Evolutionary conservation across 1,140 invertebrate genomes (phyloP).

Genomic region (Apis florea): DNA sequence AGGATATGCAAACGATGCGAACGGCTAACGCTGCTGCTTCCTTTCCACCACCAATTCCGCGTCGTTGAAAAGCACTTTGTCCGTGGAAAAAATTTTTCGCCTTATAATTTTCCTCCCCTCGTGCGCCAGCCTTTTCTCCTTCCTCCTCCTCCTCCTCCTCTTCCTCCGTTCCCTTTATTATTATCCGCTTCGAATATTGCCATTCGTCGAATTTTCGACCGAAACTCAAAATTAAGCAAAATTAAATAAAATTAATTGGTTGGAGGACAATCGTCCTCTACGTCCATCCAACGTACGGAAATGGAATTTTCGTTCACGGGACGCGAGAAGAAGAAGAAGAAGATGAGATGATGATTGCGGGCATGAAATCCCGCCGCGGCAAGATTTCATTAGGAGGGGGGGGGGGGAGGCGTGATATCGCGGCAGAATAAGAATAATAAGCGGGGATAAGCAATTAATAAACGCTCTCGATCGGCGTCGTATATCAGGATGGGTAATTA

Average conservation of each 20-base stretch:
- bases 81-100: neutral
- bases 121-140: no score
- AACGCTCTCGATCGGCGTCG: conserved; percentile 40
- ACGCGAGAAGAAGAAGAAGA: no score
- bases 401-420: conserved; percentile 30
- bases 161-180: no score
- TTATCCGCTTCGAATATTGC: no score
- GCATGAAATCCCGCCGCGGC: neutral
- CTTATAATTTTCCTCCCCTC: neutral
- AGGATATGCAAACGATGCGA: conserved; percentile 38
- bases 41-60: conserved; percentile 14
- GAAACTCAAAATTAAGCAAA: no score
- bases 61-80: neutral
- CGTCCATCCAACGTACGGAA: no score
- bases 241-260: no score
- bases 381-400: conserved; percentile 42
- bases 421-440: conserved; percentile 14
- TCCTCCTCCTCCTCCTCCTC: no score
- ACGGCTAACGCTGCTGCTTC: neutral
- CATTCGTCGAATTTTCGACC: no score
- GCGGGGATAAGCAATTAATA: conserved; percentile 24
- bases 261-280: no score
- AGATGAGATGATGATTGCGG: no score
- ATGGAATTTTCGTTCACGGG: no score
- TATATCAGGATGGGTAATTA: conserved; percentile 67